phyloP scores from a whole-genome alignment of 2,797 vertebrate genomes.

The Dicrostonyx torquatus region DNA sequence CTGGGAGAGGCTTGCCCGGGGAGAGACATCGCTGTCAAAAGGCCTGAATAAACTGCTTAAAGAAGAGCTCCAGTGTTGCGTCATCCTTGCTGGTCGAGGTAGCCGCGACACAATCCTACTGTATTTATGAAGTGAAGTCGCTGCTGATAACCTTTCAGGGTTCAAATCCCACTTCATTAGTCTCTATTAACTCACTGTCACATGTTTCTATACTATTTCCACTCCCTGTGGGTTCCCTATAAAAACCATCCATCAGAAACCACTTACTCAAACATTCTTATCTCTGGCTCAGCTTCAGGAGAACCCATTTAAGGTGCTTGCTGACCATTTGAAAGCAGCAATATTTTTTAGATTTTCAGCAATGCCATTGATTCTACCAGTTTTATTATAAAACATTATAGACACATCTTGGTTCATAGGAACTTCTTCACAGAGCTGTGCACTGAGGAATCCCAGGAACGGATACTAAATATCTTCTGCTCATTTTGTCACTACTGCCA shows the following conservation, averaged over 20 bases:
- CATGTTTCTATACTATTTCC: background rate
- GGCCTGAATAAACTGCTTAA: too few relatives aligned
- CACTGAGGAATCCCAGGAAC: background rate
- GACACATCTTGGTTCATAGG: background rate
- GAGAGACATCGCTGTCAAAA: too few relatives aligned
- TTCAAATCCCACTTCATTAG: background rate
- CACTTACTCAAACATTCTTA: constrained; percentile 1
- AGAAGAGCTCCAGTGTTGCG: too few relatives aligned
- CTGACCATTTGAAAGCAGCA: background rate
- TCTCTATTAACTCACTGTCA: background rate
- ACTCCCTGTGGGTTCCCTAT: background rate
- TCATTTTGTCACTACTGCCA: background rate
- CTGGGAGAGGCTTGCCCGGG: too few relatives aligned
- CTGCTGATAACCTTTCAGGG: background rate
- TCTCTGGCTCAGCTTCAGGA: constrained; percentile 7
- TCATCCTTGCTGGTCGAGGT: too few relatives aligned
- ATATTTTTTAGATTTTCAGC: constrained; percentile 19
- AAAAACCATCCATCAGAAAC: constrained; percentile 31
- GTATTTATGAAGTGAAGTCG: background rate
- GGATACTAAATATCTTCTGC: background rate
- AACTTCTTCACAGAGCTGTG: background rate
- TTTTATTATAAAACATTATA: background rate
- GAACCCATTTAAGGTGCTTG: background rate
- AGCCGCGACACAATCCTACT: background rate
- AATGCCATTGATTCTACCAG: background rate